These are phyloP conservation scores for Patagioenas fasciata DNA, from an alignment of 2,113 vertebrate genomes.

Conservation along the genomic window DNA sequence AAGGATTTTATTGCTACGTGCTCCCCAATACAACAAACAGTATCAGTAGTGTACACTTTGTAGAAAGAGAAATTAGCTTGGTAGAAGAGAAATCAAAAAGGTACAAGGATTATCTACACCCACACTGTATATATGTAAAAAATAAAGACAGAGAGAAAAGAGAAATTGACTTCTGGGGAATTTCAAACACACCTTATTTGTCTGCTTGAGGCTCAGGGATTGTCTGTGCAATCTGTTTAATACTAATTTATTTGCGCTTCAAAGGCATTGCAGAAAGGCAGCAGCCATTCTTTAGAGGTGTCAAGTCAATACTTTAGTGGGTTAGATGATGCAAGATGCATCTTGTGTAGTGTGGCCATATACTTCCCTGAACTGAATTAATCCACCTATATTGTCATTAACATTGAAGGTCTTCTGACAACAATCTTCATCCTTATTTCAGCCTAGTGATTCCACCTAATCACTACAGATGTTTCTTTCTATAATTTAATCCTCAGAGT, in stretches of 20 bases:
- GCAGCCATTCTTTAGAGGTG: conserved; percentile 76
- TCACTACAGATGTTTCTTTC: not conserved
- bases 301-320: conserved; percentile 49
- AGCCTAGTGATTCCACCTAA: not conserved
- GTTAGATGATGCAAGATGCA: not conserved
- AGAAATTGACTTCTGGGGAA: conserved; percentile 28
- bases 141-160: not conserved
- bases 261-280: conserved; percentile 72
- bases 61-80: conserved; percentile 73
- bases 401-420: not conserved
- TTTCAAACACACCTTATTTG: conserved; percentile 47
- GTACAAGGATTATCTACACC: conserved; percentile 64
- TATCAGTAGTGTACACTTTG: conserved; percentile 90
- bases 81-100: conserved; percentile 72
- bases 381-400: not conserved
- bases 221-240: conserved; percentile 69
- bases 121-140: not conserved
- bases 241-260: conserved; percentile 48
- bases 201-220: conserved; percentile 80
- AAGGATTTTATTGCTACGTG: conserved; percentile 87
- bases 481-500: not conserved
- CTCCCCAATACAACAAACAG: conserved; percentile 90
- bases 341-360: not conserved
- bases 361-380: not conserved
- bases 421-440: not conserved